Conservation (phyloP, 2,888 invertebrate species). For the Leptothorax acervorum region DNA sequence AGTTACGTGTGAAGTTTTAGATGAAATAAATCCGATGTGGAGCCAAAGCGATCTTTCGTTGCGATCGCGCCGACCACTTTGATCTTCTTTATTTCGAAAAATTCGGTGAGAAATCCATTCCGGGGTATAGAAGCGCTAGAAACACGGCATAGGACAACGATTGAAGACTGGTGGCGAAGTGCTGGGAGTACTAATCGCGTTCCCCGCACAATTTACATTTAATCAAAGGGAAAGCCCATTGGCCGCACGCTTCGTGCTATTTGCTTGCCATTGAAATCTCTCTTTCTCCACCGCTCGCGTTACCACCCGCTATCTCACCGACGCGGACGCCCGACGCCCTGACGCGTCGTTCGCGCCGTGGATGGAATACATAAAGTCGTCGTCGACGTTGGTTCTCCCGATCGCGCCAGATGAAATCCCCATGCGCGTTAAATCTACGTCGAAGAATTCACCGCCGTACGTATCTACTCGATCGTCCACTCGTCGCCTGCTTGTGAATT, state of each 20-base stretch:
- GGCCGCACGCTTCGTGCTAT: conserved; percentile 82
- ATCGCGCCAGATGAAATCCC: conserved; percentile 51
- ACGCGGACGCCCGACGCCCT: conserved; percentile 5
- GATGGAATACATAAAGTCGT: conserved; percentile 82
- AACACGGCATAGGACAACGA: conserved; percentile 59
- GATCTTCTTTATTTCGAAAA: conserved; percentile 57
- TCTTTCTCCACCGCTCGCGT: conserved; percentile 25
- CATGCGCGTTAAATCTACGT: conserved; percentile 50
- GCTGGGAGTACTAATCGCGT: conserved; percentile 83
- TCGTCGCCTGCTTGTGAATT: conserved; percentile 41
- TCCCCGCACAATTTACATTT: conserved; percentile 85
- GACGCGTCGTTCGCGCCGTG: conserved; percentile 68
- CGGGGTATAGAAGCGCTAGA: conserved; percentile 40
- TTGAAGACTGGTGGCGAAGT: conserved; percentile 75
- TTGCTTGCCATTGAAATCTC: conserved; percentile 84
- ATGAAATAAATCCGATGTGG: conserved; percentile 2
- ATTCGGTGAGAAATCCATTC: conserved; percentile 28
- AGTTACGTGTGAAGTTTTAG: background rate
- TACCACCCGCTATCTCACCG: conserved; percentile 17
- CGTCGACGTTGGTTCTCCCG: conserved; percentile 54
- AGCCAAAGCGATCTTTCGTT: conserved; percentile 35
- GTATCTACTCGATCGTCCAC: conserved; percentile 34
- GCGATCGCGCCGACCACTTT: conserved; percentile 54
- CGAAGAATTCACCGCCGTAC: conserved; percentile 43
- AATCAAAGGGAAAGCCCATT: conserved; percentile 85